These are phyloP conservation scores for Watsonalla cultraria DNA, from an alignment of 2,888 invertebrate genomes.

Conservation along the genomic window DNA sequence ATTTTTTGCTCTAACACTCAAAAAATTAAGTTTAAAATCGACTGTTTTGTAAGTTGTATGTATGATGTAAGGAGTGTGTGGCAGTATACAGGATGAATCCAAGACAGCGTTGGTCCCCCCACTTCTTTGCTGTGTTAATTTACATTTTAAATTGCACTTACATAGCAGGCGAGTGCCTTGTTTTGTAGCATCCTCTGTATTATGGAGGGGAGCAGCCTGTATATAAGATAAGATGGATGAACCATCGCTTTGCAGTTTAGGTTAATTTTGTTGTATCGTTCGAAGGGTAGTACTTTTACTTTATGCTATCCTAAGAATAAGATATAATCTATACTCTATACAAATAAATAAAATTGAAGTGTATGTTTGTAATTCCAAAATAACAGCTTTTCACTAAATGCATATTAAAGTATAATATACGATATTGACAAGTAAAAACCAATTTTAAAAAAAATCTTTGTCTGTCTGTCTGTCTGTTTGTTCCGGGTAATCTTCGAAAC, in stretches of 20 bases:
- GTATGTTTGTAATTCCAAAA: no score
- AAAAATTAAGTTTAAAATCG: background rate
- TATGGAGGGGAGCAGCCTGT: slow-evolving; percentile 31
- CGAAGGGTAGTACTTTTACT: slow-evolving; percentile 7
- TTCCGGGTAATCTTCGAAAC: no score
- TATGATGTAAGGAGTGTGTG: slow-evolving; percentile 3
- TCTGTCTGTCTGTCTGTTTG: no score
- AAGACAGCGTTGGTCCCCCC: slow-evolving; percentile 67
- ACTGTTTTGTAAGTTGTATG: slow-evolving; percentile 1
- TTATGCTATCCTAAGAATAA: background rate
- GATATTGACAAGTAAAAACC: no score
- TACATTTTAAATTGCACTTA: slow-evolving; percentile 80
- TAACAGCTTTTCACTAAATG: no score
- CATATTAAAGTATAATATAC: no score
- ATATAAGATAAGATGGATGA: slow-evolving; percentile 25
- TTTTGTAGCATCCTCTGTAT: slow-evolving; percentile 58
- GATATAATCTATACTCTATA: no score
- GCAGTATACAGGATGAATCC: slow-evolving; percentile 41
- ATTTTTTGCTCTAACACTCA: background rate
- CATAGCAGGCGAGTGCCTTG: slow-evolving; percentile 72
- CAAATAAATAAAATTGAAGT: no score
- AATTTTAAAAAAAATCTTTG: no score
- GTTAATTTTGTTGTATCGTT: slow-evolving; percentile 2
- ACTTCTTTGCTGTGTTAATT: slow-evolving; percentile 79
- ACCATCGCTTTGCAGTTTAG: slow-evolving; percentile 17